Percentiles rank a stretch among this genome's conserved stretches.
phyloP scores from a whole-genome alignment of 2,888 invertebrate species.

The Pelosia muscerda region DNA sequence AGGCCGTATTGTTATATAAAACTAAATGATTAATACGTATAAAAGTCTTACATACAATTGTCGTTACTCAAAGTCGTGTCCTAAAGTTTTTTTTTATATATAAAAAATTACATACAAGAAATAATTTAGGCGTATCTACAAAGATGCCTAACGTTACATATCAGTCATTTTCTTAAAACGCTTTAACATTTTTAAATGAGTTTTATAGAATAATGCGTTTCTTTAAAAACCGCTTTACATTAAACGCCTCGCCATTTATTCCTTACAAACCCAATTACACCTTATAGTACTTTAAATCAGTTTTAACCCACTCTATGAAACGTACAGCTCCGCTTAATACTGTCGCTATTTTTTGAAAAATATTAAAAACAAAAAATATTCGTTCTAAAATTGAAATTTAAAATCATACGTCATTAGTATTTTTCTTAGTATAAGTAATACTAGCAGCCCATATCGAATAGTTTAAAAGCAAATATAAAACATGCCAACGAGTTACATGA shows the following conservation, averaged over 20 bases:
- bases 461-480: conserved; percentile 14
- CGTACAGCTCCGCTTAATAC: conserved; percentile 24
- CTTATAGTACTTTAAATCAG: conserved; percentile 36
- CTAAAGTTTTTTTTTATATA: conserved; percentile 58
- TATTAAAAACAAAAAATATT: conserved; percentile 9
- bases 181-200: conserved; percentile 56
- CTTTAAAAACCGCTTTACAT: conserved; percentile 30
- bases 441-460: conserved; percentile 10
- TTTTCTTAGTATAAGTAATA: conserved; percentile 1
- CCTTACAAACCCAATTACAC: conserved; percentile 26
- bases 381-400: conserved; percentile 9
- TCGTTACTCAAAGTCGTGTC: conserved; percentile 53
- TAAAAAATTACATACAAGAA: conserved; percentile 72
- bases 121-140: conserved; percentile 76
- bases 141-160: conserved; percentile 76
- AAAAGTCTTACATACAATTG: conserved; percentile 54
- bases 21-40: conserved; percentile 56
- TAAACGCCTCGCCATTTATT: conserved; percentile 31
- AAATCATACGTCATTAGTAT: conserved; percentile 11
- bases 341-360: conserved; percentile 22
- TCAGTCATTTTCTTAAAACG: conserved; percentile 83
- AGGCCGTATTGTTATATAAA: conserved; percentile 50
- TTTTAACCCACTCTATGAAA: conserved; percentile 42
- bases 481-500: conserved; percentile 4
- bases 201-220: conserved; percentile 24